phyloP scores from a whole-genome alignment of 1,140 invertebrate genomes.

The Ooceraea biroi region DNA sequence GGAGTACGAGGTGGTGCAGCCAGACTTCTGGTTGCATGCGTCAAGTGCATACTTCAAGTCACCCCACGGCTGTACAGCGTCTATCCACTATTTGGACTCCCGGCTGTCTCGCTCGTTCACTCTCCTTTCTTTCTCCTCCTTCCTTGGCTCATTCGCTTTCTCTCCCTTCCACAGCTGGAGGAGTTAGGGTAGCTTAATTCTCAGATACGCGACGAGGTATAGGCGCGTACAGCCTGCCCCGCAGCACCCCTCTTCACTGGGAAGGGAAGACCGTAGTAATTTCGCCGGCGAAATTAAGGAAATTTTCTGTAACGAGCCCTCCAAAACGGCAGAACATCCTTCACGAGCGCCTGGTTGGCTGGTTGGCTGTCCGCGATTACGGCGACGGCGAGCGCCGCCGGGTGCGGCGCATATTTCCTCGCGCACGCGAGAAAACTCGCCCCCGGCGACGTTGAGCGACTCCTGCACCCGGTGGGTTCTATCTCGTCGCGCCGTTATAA shows the following conservation, averaged over 20 bases:
- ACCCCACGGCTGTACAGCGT: constrained; percentile 63
- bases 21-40: constrained; percentile 80
- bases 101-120: constrained; percentile 33
- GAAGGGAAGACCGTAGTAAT: constrained; percentile 65
- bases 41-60: constrained; percentile 83
- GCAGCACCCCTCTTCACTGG: neutral
- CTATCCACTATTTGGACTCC: constrained; percentile 59
- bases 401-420: constrained; percentile 45
- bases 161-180: neutral
- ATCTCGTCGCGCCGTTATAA: constrained; percentile 48
- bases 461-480: constrained; percentile 37
- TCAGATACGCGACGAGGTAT: constrained; percentile 61
- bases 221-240: constrained; percentile 29
- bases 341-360: constrained; percentile 50
- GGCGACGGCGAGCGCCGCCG: constrained; percentile 52
- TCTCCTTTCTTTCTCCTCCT: neutral
- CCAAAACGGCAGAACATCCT: constrained; percentile 65
- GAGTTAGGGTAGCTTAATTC: constrained; percentile 65
- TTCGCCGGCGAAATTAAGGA: constrained; percentile 71
- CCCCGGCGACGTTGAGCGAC: constrained; percentile 55
- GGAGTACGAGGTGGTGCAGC: constrained; percentile 30
- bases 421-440: constrained; percentile 53
- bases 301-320: constrained; percentile 67
- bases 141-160: constrained; percentile 10
- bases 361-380: constrained; percentile 56